Percentiles rank a stretch among this genome's conserved stretches.
Conservation (phyloP, 2,888 invertebrate species). For the Lepidocyrtoides sp. region DNA sequence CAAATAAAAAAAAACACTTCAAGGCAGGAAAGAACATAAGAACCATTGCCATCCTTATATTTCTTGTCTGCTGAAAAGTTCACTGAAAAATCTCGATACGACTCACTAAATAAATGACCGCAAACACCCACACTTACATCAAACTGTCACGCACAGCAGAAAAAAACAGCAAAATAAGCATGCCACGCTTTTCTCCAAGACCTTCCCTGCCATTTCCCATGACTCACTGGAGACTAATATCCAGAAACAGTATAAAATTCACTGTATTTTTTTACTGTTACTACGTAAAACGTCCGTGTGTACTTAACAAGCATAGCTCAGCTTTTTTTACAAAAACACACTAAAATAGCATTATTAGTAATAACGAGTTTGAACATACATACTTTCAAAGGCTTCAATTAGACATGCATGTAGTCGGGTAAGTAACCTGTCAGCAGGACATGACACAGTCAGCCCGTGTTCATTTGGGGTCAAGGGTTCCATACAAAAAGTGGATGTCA, state of each 20-base stretch:
- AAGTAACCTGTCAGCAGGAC: no score
- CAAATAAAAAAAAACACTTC: no score
- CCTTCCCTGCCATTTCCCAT: constrained; percentile 26
- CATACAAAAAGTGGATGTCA: background rate
- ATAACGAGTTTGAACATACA: no score
- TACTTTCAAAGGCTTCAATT: no score
- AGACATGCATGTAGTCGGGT: no score
- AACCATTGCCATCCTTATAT: background rate
- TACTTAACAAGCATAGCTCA: no score
- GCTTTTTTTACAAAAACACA: no score
- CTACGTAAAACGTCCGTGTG: no score
- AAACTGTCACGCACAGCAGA: constrained; percentile 46
- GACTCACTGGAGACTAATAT: constrained; percentile 21
- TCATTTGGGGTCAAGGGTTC: constrained; percentile 14
- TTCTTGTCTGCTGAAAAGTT: background rate
- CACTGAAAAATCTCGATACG: background rate
- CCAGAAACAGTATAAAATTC: background rate
- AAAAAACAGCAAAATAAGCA: constrained; percentile 23
- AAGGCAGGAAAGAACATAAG: no score
- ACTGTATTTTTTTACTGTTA: no score
- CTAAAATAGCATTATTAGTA: no score
- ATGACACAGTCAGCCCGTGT: background rate
- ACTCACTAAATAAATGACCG: background rate
- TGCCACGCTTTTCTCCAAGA: background rate
- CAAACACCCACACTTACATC: constrained; percentile 37